Evolutionary conservation across 92 coral and sea anemone genomes (phyloP).

Genomic region (Ricordea florida): DNA sequence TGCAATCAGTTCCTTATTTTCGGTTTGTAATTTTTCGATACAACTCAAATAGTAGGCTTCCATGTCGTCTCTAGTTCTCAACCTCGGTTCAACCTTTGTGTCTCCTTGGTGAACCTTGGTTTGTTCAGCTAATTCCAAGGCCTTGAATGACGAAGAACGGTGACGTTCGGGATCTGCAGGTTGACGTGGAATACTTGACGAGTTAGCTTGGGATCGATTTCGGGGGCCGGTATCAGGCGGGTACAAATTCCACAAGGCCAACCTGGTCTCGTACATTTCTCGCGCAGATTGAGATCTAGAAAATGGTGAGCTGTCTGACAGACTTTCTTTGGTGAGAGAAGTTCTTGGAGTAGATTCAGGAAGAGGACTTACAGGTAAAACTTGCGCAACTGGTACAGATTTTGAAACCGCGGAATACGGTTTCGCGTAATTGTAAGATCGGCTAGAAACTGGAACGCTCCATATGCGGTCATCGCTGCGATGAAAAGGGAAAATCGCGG

Average conservation of each 20-base stretch:
- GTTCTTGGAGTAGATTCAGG: conserved; percentile 16
- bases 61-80: neutral
- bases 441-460: conserved; percentile 25
- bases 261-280: conserved; percentile 95
- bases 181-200: neutral
- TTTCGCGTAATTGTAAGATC: conserved; percentile 24
- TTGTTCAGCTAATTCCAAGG: neutral
- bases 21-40: conserved; percentile 66
- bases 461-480: conserved; percentile 2
- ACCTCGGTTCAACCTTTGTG: conserved; percentile 17
- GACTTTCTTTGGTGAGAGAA: conserved; percentile 17
- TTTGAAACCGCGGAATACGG: conserved; percentile 53
- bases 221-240: conserved; percentile 55
- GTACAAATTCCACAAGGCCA: conserved; percentile 87
- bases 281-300: conserved; percentile 82
- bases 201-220: too few species aligned
- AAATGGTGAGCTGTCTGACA: conserved; percentile 58
- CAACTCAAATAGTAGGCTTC: conserved; percentile 69
- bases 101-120: conserved; percentile 1
- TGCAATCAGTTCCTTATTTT: conserved; percentile 74
- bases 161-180: neutral
- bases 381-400: conserved; percentile 80
- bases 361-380: conserved; percentile 76
- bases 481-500: conserved; percentile 11
- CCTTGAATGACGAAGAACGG: neutral